A percentile compares a stretch with the other conserved stretches of the same genome.
These are phyloP conservation scores for Protobothrops mucrosquamatus DNA, from an alignment of 2,113 vertebrate genomes.

Conservation along the genomic window DNA sequence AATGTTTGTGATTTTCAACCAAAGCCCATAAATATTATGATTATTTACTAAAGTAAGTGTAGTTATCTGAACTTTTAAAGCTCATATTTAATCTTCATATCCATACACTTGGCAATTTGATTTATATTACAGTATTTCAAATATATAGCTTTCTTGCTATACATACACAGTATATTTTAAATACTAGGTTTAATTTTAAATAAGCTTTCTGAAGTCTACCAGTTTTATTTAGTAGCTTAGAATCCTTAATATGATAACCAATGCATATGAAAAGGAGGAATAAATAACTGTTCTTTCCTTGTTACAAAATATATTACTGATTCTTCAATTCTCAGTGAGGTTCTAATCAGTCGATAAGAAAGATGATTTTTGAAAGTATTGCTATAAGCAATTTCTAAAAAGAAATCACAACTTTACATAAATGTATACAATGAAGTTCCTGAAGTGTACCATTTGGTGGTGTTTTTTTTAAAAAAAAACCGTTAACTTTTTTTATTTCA, in stretches of 20 bases:
- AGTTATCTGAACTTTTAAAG: background rate
- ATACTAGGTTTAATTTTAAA: background rate
- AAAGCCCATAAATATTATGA: background rate
- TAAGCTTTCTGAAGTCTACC: background rate
- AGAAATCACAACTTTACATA: background rate
- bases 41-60: slow-evolving; percentile 35
- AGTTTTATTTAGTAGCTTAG: background rate
- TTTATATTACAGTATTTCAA: background rate
- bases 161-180: background rate
- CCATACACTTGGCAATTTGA: background rate
- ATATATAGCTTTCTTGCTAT: background rate
- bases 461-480: background rate
- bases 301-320: background rate
- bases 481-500: background rate
- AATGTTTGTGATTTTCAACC: background rate
- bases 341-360: background rate
- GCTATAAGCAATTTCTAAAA: background rate
- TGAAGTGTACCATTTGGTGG: background rate
- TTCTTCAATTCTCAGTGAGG: background rate
- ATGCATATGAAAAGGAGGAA: background rate
- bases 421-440: background rate
- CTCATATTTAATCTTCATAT: background rate
- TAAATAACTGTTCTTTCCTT: background rate
- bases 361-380: background rate
- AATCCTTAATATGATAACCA: background rate